Conservation (phyloP, 2,113 vertebrate species). For the Cryptotis parvus region DNA sequence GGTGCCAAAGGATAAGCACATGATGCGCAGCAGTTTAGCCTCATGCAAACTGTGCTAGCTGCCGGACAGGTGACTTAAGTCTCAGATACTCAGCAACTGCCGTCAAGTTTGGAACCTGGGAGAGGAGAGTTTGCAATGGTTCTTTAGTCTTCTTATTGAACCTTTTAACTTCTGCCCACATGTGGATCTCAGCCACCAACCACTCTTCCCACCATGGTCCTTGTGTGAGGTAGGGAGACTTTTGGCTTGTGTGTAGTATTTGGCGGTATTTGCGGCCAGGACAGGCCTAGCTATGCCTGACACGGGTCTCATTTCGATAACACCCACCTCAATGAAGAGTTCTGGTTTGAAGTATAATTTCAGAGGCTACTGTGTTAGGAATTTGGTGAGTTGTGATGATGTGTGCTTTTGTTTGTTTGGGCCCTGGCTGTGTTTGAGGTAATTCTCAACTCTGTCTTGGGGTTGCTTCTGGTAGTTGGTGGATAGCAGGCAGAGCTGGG, state of each 20-base stretch:
- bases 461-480: too few species aligned
- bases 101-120: neutral
- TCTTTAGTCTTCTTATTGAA: neutral
- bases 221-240: neutral
- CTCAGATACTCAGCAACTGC: neutral
- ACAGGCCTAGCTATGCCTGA: neutral
- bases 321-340: neutral
- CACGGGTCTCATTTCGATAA: neutral
- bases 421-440: too few species aligned
- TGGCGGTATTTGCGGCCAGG: neutral
- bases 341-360: slow-evolving; percentile 9
- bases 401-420: too few species aligned
- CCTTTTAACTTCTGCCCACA: neutral
- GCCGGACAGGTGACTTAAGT: neutral
- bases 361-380: neutral
- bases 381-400: neutral
- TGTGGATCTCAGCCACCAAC: neutral
- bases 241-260: neutral
- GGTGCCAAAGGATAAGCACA: neutral
- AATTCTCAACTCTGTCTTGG: too few species aligned
- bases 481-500: too few species aligned
- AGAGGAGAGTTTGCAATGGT: neutral
- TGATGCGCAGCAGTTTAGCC: neutral
- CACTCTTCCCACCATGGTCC: neutral
- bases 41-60: neutral